These are phyloP conservation scores for Zaprionus gabonicus DNA, from an alignment of 1,140 invertebrate species.

Conservation along the genomic window DNA sequence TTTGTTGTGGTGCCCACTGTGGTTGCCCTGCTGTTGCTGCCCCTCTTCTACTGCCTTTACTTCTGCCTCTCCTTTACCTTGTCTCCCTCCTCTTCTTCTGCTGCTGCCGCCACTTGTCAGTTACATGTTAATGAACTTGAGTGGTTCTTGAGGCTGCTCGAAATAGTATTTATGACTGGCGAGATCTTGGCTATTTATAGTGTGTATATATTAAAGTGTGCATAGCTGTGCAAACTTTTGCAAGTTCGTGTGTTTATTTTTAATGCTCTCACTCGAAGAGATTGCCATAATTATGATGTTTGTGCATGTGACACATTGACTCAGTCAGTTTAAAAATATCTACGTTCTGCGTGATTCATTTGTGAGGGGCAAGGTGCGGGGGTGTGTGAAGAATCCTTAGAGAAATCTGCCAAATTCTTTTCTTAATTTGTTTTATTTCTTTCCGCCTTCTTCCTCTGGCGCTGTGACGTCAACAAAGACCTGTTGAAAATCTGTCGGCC, in stretches of 20 bases:
- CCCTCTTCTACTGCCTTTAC: background rate
- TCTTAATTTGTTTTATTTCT: conserved; percentile 6
- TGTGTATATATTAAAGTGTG: background rate
- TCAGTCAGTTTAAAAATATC: conserved; percentile 49
- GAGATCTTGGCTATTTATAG: conserved; percentile 12
- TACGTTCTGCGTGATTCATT: conserved; percentile 57
- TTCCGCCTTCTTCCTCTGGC: conserved; percentile 13
- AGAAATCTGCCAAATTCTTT: conserved; percentile 21
- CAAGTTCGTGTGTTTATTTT: conserved; percentile 46
- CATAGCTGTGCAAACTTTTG: background rate
- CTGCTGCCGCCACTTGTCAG: background rate
- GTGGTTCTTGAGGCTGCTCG: conserved; percentile 13
- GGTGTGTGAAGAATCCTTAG: conserved; percentile 20
- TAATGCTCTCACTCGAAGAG: conserved; percentile 37
- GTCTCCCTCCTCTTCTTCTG: background rate
- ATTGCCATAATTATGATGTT: conserved; percentile 45
- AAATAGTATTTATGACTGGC: conserved; percentile 23
- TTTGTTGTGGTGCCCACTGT: conserved; percentile 48
- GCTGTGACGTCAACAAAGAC: conserved; percentile 46
- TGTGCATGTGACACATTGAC: conserved; percentile 72
- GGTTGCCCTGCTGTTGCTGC: background rate
- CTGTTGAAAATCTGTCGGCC: conserved; percentile 40
- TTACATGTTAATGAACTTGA: conserved; percentile 80
- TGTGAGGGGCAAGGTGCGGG: background rate
- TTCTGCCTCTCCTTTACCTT: background rate